Conservation (phyloP, 2,113 vertebrate species). For the Rana temporaria region DNA sequence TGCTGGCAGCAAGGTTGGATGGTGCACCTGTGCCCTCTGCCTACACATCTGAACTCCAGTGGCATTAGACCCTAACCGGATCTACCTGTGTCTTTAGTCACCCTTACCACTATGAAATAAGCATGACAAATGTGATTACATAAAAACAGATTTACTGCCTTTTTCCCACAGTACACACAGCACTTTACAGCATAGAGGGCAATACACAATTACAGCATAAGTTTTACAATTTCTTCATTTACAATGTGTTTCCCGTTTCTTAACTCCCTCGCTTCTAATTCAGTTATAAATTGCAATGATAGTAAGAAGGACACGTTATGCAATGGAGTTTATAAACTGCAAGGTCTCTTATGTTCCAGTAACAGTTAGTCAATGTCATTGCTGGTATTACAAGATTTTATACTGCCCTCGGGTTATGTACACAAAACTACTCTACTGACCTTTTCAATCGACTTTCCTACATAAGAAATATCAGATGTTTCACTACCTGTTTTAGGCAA, state of each 20-base stretch:
- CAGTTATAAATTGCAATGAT: background rate
- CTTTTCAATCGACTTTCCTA: background rate
- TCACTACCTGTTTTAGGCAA: conserved; percentile 10
- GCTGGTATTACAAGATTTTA: background rate
- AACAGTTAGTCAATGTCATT: background rate
- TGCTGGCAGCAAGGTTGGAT: no score
- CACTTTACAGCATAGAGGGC: no score
- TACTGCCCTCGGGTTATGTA: background rate
- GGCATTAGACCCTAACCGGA: no score
- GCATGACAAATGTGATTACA: no score
- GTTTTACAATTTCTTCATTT: background rate
- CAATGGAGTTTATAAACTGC: background rate
- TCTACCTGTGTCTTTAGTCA: no score
- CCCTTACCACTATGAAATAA: no score
- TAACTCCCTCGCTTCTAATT: background rate
- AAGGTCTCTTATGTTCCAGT: background rate
- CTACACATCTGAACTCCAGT: no score
- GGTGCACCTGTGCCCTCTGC: no score
- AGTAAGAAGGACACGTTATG: background rate
- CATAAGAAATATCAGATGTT: background rate
- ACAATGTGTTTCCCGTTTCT: background rate
- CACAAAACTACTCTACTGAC: background rate
- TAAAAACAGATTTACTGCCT: no score
- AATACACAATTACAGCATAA: background rate
- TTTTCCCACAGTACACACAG: no score